phyloP scores from a whole-genome alignment of 2,888 invertebrate genomes.

The Chaitophorus viminalis region DNA sequence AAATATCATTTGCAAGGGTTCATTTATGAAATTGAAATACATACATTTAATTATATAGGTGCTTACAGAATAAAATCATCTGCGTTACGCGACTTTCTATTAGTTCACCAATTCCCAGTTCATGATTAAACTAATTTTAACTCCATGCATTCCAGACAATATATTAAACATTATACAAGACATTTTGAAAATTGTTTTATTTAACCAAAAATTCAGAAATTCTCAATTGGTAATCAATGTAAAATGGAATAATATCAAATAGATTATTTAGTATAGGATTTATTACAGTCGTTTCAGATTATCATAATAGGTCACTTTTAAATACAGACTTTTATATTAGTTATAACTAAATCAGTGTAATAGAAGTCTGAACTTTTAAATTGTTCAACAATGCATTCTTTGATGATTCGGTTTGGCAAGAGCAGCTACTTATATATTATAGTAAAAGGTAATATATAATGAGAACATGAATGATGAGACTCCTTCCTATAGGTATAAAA shows the following conservation, averaged over 20 bases:
- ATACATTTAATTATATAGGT: not conserved
- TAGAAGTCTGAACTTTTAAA: too few species aligned
- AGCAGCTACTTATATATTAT: not conserved
- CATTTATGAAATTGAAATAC: not conserved
- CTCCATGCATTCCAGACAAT: not conserved
- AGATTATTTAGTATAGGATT: too few species aligned
- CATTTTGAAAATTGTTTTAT: too few species aligned
- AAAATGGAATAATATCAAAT: too few species aligned
- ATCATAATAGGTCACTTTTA: not conserved
- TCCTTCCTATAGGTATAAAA: not conserved
- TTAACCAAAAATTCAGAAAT: too few species aligned
- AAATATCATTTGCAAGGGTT: not conserved
- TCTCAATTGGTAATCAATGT: too few species aligned
- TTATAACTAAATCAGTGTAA: too few species aligned
- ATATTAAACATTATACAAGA: too few species aligned
- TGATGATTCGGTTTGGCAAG: not conserved
- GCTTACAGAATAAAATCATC: not conserved
- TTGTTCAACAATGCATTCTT: too few species aligned
- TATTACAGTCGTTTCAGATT: too few species aligned
- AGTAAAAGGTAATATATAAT: not conserved
- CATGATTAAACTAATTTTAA: not conserved
- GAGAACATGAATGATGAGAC: not conserved
- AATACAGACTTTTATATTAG: too few species aligned
- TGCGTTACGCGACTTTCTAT: not conserved
- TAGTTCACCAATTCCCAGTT: not conserved